phyloP scores from a whole-genome alignment of 2,888 invertebrate genomes.

The Drosophila mimica region DNA sequence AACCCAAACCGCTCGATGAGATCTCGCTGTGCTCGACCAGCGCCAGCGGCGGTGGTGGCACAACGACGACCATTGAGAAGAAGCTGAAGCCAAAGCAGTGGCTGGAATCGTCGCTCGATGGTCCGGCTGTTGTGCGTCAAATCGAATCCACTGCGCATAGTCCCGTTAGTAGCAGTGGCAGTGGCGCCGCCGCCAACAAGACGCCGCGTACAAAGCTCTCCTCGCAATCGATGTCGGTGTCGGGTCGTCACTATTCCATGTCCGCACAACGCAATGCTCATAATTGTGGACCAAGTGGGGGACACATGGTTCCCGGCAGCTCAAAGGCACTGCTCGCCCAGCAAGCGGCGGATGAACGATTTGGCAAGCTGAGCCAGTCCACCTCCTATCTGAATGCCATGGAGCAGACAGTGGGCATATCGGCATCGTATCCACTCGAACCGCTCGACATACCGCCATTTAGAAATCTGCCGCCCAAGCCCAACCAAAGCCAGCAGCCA shows the following conservation, averaged over 20 bases:
- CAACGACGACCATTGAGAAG: constrained; percentile 72
- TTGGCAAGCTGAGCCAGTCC: constrained; percentile 83
- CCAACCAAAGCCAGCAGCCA: constrained; percentile 69
- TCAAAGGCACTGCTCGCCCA: constrained; percentile 61
- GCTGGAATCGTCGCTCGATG: constrained; percentile 85
- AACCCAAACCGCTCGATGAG: constrained; percentile 78
- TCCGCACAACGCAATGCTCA: constrained; percentile 59
- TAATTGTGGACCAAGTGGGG: constrained; percentile 44
- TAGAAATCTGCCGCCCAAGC: constrained; percentile 70
- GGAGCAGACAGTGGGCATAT: constrained; percentile 70
- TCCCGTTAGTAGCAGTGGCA: constrained; percentile 49
- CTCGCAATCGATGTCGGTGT: constrained; percentile 84
- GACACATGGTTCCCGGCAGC: constrained; percentile 49
- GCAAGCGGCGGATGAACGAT: constrained; percentile 69
- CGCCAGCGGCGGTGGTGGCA: constrained; percentile 7
- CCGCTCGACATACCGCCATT: constrained; percentile 65
- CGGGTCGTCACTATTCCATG: constrained; percentile 77
- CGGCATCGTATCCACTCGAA: constrained; percentile 66
- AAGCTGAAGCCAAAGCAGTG: constrained; percentile 84
- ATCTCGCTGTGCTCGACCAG: constrained; percentile 81
- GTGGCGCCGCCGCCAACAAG: constrained; percentile 27
- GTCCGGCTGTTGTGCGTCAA: constrained; percentile 79
- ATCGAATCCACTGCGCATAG: constrained; percentile 56
- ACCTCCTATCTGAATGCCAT: constrained; percentile 83
- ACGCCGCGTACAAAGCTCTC: constrained; percentile 80